phyloP scores from a whole-genome alignment of 2,797 vertebrate genomes.

The Iguana delicatissima region DNA sequence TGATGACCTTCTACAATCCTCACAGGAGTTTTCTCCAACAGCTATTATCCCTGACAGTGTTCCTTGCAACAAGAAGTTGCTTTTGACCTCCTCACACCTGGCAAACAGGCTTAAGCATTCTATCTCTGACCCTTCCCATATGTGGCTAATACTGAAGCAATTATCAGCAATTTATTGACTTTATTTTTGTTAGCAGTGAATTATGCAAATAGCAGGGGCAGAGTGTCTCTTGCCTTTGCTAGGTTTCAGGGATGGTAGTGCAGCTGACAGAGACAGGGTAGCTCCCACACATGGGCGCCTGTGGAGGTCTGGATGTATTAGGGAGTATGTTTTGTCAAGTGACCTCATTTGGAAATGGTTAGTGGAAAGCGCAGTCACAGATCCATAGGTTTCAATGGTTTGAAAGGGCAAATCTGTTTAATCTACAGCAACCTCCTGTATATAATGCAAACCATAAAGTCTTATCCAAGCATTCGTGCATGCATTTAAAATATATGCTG shows the following conservation, averaged over 20 bases:
- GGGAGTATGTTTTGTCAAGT: slow-evolving; percentile 3
- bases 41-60: slow-evolving; percentile 71
- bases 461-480: slow-evolving; percentile 25
- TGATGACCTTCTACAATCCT: slow-evolving; percentile 30
- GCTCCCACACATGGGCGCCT: neutral
- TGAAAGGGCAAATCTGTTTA: slow-evolving; percentile 34
- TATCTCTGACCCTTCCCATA: slow-evolving; percentile 77
- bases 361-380: slow-evolving; percentile 9
- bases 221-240: slow-evolving; percentile 20
- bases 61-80: slow-evolving; percentile 74
- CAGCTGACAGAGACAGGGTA: neutral
- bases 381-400: slow-evolving; percentile 32
- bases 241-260: neutral
- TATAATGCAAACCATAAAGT: slow-evolving; percentile 28
- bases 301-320: slow-evolving; percentile 5
- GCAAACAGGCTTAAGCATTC: slow-evolving; percentile 75
- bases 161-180: slow-evolving; percentile 90
- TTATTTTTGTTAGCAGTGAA: slow-evolving; percentile 91
- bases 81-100: slow-evolving; percentile 88
- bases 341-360: slow-evolving; percentile 31
- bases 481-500: slow-evolving; percentile 38
- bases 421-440: slow-evolving; percentile 26
- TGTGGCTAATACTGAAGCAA: slow-evolving; percentile 83
- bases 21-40: slow-evolving; percentile 58
- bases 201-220: slow-evolving; percentile 75